These are phyloP conservation scores for Drosophila bunnanda DNA, from an alignment of 2,888 invertebrate species.

Conservation along the genomic window DNA sequence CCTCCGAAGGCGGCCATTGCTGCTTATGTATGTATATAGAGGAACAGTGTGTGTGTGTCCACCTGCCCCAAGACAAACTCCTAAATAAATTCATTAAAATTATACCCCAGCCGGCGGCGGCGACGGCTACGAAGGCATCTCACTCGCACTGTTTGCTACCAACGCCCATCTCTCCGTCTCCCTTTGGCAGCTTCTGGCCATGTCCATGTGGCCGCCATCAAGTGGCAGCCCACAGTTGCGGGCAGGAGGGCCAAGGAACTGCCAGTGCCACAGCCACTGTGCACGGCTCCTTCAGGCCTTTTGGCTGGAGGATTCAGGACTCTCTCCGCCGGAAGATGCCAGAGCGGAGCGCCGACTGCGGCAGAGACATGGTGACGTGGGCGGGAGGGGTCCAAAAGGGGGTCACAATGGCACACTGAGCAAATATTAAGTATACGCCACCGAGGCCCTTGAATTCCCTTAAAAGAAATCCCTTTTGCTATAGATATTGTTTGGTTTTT, in stretches of 20 bases:
- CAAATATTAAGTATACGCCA: slow-evolving; percentile 72
- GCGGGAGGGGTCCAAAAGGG: background rate
- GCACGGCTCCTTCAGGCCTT: slow-evolving; percentile 13
- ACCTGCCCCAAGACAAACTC: slow-evolving; percentile 60
- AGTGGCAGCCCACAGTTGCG: slow-evolving; percentile 79
- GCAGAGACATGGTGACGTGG: slow-evolving; percentile 10
- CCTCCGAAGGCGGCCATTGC: slow-evolving; percentile 63
- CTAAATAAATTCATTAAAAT: slow-evolving; percentile 82
- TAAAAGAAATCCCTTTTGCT: background rate
- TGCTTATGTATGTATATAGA: slow-evolving; percentile 46
- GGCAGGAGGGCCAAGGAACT: slow-evolving; percentile 34
- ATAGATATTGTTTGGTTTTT: too few species aligned
- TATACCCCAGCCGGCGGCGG: slow-evolving; percentile 63
- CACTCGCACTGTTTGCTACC: slow-evolving; percentile 1
- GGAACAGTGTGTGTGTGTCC: slow-evolving; percentile 49
- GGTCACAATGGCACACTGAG: background rate
- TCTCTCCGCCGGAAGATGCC: slow-evolving; percentile 20
- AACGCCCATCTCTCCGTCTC: background rate
- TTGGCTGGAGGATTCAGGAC: slow-evolving; percentile 10
- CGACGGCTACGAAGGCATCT: slow-evolving; percentile 1
- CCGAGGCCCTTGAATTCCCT: background rate
- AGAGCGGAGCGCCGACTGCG: slow-evolving; percentile 18
- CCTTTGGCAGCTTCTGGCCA: slow-evolving; percentile 33
- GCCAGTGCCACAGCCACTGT: slow-evolving; percentile 20
- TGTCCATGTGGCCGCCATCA: slow-evolving; percentile 72